Percentiles rank a stretch among this genome's conserved stretches.
phyloP scores from a whole-genome alignment of 2,888 invertebrate species.

The Pyrrhosoma nymphula region DNA sequence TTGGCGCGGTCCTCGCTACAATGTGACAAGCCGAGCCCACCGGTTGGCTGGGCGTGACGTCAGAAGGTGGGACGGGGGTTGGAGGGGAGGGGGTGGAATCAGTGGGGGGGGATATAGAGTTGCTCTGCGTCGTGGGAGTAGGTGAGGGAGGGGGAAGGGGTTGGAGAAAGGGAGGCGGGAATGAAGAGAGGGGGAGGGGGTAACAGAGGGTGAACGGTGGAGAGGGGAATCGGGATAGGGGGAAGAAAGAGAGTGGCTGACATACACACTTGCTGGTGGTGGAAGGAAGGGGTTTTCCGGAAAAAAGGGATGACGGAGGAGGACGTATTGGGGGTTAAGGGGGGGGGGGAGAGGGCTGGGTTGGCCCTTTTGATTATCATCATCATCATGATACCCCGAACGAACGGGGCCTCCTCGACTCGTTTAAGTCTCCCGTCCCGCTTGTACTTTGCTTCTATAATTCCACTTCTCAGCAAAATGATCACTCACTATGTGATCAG shows the following conservation, averaged over 20 bases:
- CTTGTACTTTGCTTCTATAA: too few relatives aligned
- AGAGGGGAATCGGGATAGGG: background rate
- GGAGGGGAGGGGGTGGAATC: background rate
- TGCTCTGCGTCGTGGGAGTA: background rate
- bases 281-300: background rate
- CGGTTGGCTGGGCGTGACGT: conserved; percentile 58
- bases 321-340: too few relatives aligned
- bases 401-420: too few relatives aligned
- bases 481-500: too few relatives aligned
- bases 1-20: conserved; percentile 61
- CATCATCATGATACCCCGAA: background rate
- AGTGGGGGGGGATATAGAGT: too few relatives aligned
- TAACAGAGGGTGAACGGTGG: background rate
- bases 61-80: background rate
- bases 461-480: too few relatives aligned
- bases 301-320: background rate
- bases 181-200: too few relatives aligned
- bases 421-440: too few relatives aligned
- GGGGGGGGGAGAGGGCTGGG: too few relatives aligned
- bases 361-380: background rate
- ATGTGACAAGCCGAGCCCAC: conserved; percentile 58
- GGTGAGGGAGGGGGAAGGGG: too few relatives aligned
- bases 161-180: too few relatives aligned
- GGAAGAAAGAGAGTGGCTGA: background rate
- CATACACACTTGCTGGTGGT: background rate